phyloP scores from a whole-genome alignment of 2,113 vertebrate species.

The Picathartes gymnocephalus region DNA sequence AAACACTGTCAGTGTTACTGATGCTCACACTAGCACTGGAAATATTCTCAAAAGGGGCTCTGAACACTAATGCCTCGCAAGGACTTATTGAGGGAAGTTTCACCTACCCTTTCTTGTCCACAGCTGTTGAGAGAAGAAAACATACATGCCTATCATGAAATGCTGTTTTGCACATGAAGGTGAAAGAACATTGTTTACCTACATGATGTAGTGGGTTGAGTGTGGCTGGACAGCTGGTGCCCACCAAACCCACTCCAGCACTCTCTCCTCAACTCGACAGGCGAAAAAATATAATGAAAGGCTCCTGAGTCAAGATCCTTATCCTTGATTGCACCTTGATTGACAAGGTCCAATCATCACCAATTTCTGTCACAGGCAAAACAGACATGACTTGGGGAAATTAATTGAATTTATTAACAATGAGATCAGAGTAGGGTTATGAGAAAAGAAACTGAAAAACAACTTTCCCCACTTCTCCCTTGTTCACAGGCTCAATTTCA shows the following conservation, averaged over 20 bases:
- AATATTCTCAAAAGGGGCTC: not conserved
- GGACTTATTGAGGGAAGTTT: not conserved
- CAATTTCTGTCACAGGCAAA: not conserved
- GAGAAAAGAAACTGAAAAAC: not conserved
- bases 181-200: not conserved
- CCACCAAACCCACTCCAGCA: not conserved
- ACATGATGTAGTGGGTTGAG: not conserved
- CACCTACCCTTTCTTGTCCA: not conserved
- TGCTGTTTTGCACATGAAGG: not conserved
- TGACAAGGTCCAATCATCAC: not conserved
- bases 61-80: not conserved
- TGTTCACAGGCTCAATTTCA: not conserved
- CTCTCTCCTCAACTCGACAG: not conserved
- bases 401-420: not conserved
- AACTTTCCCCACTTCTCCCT: not conserved
- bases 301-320: not conserved
- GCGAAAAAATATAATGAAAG: not conserved
- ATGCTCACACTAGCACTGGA: not conserved
- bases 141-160: not conserved
- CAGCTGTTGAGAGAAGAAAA: not conserved
- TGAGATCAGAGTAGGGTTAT: not conserved
- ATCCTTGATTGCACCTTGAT: too few relatives aligned
- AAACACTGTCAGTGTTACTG: not conserved
- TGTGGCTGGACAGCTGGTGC: not conserved
- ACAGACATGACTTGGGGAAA: not conserved